Evolutionary conservation across 2,888 invertebrate genomes (phyloP).

Genomic region (Leptarthrus brevirostris): DNA sequence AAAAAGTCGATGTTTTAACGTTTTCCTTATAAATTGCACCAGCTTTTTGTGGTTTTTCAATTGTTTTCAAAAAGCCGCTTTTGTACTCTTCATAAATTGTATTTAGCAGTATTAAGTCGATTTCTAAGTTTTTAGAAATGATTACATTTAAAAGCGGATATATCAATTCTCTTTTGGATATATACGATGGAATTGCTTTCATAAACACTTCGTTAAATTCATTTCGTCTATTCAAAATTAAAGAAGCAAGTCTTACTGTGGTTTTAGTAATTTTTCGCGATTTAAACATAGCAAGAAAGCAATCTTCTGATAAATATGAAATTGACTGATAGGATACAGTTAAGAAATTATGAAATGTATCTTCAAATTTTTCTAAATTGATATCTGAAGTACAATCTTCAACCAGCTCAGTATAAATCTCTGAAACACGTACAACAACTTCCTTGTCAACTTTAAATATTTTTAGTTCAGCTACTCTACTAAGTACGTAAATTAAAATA

Average conservation of each 20-base stretch:
- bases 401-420: slow-evolving; percentile 68
- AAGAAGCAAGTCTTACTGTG: slow-evolving; percentile 71
- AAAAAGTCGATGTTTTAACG: slow-evolving; percentile 70
- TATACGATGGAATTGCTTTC: slow-evolving; percentile 62
- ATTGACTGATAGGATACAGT: slow-evolving; percentile 73
- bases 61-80: slow-evolving; percentile 72
- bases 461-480: slow-evolving; percentile 67
- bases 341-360: slow-evolving; percentile 71
- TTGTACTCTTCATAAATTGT: slow-evolving; percentile 73
- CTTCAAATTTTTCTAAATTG: slow-evolving; percentile 71
- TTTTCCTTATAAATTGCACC: slow-evolving; percentile 74
- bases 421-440: slow-evolving; percentile 65
- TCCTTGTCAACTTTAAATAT: slow-evolving; percentile 60
- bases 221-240: slow-evolving; percentile 69
- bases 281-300: slow-evolving; percentile 70
- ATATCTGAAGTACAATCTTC: slow-evolving; percentile 65
- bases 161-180: slow-evolving; percentile 73
- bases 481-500: slow-evolving; percentile 68
- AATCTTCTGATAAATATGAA: slow-evolving; percentile 67
- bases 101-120: slow-evolving; percentile 68
- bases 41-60: slow-evolving; percentile 78
- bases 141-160: slow-evolving; percentile 72
- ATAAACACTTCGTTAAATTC: slow-evolving; percentile 56
- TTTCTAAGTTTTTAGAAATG: slow-evolving; percentile 63
- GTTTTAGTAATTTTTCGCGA: slow-evolving; percentile 70